Conservation (phyloP, 1,140 invertebrate species). For the Hypothenemus hampei region DNA sequence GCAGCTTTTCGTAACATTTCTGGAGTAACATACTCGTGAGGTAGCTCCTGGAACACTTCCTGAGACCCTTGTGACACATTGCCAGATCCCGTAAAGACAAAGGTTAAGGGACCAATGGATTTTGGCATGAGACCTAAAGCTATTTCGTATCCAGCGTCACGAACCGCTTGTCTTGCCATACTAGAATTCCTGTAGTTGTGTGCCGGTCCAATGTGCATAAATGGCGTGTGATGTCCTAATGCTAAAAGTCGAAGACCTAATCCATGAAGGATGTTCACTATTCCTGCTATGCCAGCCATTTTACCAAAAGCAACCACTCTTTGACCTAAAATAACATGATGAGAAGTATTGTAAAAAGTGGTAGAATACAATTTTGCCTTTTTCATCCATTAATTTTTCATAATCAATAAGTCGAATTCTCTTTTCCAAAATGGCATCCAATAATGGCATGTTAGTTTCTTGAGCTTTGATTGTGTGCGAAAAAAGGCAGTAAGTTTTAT, state of each 20-base stretch:
- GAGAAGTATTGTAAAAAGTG: background rate
- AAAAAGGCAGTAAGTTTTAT: constrained; percentile 98
- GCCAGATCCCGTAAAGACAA: constrained; percentile 95
- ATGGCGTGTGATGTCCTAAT: constrained; percentile 96
- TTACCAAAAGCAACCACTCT: constrained; percentile 97
- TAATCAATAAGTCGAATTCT: constrained; percentile 96
- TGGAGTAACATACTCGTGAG: constrained; percentile 95
- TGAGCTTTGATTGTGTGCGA: constrained; percentile 99
- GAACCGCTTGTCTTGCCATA: constrained; percentile 93
- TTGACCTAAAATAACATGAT: constrained; percentile 45
- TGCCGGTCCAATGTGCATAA: constrained; percentile 89
- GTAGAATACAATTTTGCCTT: constrained; percentile 50
- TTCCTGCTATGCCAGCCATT: constrained; percentile 97
- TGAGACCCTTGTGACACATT: constrained; percentile 85
- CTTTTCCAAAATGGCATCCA: constrained; percentile 94
- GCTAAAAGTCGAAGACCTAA: constrained; percentile 90
- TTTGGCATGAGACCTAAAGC: constrained; percentile 96
- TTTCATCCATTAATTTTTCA: constrained; percentile 88
- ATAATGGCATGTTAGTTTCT: constrained; percentile 93
- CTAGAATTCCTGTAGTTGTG: constrained; percentile 98
- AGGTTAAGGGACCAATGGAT: constrained; percentile 94
- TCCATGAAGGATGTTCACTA: constrained; percentile 98
- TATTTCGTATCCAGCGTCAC: constrained; percentile 98
- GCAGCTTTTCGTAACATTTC: constrained; percentile 93
- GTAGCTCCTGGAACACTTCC: constrained; percentile 96